phyloP scores from a whole-genome alignment of 1,140 invertebrate genomes.

The Bombus waltoni region DNA sequence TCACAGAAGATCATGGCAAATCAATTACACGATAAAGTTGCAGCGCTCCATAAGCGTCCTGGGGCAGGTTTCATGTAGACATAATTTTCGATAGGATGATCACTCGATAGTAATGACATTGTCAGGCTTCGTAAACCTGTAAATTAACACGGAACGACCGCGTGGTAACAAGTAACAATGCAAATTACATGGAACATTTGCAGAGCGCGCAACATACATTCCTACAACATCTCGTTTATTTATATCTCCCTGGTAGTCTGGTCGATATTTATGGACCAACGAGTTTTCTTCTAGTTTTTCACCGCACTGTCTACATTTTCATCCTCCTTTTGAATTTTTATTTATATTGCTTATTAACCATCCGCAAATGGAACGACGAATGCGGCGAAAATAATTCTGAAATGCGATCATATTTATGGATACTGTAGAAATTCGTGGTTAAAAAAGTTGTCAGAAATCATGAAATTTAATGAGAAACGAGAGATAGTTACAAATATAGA shows the following conservation, averaged over 20 bases:
- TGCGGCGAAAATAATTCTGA: background rate
- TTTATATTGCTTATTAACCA: background rate
- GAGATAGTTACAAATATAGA: too few relatives aligned
- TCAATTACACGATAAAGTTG: constrained; percentile 21
- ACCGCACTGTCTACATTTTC: too few relatives aligned
- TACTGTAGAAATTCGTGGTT: background rate
- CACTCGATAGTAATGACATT: background rate
- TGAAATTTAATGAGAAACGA: too few relatives aligned
- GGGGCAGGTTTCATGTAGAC: too few relatives aligned
- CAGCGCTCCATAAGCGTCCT: background rate
- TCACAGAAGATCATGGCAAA: background rate
- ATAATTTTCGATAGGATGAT: background rate
- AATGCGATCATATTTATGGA: background rate
- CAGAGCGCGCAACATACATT: background rate
- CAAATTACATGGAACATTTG: constrained; percentile 25
- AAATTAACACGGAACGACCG: constrained; percentile 21
- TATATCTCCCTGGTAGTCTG: background rate
- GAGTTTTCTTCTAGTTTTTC: too few relatives aligned
- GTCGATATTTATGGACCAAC: background rate
- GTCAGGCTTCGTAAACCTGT: constrained; percentile 30
- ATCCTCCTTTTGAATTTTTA: background rate
- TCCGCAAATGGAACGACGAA: background rate
- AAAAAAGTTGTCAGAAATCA: background rate
- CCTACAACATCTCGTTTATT: background rate
- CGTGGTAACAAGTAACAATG: background rate